Conservation (phyloP, 2,888 invertebrate genomes). For the Miltochrista miniata region DNA sequence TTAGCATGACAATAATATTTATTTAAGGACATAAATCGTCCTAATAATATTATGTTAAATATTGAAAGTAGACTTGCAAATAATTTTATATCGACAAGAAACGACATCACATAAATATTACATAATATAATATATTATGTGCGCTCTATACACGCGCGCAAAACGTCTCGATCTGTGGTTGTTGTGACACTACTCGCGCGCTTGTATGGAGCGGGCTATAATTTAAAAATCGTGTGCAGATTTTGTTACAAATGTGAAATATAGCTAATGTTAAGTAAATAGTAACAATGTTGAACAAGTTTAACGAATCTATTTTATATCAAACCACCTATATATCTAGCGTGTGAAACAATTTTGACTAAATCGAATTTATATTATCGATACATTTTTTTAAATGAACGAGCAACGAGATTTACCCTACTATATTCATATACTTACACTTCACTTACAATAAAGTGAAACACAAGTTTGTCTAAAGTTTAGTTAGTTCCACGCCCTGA, state of each 20-base stretch:
- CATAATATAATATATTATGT: too few relatives aligned
- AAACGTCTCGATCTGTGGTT: too few relatives aligned
- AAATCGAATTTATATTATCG: neutral
- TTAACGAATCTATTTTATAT: slow-evolving; percentile 20
- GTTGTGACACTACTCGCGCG: too few relatives aligned
- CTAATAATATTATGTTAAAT: slow-evolving; percentile 38
- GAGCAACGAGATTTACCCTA: slow-evolving; percentile 4
- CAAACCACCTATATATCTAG: slow-evolving; percentile 13
- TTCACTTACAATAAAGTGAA: too few relatives aligned
- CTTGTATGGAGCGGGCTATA: slow-evolving; percentile 12
- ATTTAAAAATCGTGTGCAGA: slow-evolving; percentile 35
- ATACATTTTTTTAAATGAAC: slow-evolving; percentile 1
- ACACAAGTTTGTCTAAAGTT: too few relatives aligned
- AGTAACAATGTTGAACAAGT: slow-evolving; percentile 27
- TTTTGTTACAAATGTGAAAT: slow-evolving; percentile 29
- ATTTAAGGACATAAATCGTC: slow-evolving; percentile 45
- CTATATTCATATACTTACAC: slow-evolving; percentile 1
- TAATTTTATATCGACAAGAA: slow-evolving; percentile 30
- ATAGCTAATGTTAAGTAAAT: slow-evolving; percentile 14
- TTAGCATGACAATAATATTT: slow-evolving; percentile 70
- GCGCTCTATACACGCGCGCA: too few relatives aligned
- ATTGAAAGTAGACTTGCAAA: slow-evolving; percentile 37
- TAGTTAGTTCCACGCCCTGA: too few relatives aligned
- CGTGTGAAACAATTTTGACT: slow-evolving; percentile 15
- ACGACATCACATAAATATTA: slow-evolving; percentile 9